Base-by-base conservation (phyloP, 2,797 vertebrate species). In the Melanitta fusca region DNA sequence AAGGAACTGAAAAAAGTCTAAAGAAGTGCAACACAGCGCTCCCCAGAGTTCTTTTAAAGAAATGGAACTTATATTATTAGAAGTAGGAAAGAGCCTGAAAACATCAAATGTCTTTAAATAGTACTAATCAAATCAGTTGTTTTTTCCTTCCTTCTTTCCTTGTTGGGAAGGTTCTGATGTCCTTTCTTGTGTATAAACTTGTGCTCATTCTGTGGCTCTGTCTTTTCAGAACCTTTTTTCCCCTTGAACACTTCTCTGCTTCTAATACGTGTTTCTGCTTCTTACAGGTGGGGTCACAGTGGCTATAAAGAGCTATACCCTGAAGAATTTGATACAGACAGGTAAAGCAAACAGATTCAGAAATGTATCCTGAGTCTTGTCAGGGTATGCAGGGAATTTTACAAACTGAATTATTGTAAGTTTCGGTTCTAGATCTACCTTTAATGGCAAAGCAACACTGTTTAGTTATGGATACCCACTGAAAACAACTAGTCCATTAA, bases 261-360 rank as follows among this genome's bases (percentile, higher is more conserved):
- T 78, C 79, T 95, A 87, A 93, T 8, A 47, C 47, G 25, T 75
- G 57, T 34, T 89, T 75, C 93, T 93, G 45, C 79, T 71, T 51
- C 56, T 93, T 94, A 88, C 97, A 99, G 99, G 86, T 99, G 99
- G 99, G 99, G 99, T 88, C 99, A 99, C 95, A 99, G 99, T 96
- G 99, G 99, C 53, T 99, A 99, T 94, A 99, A 99, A 96, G 99
- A 99, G 96, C 97, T 99, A 86, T 99, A 99, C 91, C 99, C 99
- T 36, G 99, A 99, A 91, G 99, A 99, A 96, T 99, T 99, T 97
- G 97, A 98, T 91, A 98, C 98, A 43, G 99, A 99, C 80, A 96
- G 99, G 99, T 99, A 98, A 97, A 96, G 54, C 69, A 82, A 71
- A 62, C 75, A 82, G 27, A 13, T 8, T 71, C 41, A 32, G 21